Evolutionary conservation across 2,113 vertebrate genomes (phyloP).

Genomic region (Chelonoidis abingdonii): DNA sequence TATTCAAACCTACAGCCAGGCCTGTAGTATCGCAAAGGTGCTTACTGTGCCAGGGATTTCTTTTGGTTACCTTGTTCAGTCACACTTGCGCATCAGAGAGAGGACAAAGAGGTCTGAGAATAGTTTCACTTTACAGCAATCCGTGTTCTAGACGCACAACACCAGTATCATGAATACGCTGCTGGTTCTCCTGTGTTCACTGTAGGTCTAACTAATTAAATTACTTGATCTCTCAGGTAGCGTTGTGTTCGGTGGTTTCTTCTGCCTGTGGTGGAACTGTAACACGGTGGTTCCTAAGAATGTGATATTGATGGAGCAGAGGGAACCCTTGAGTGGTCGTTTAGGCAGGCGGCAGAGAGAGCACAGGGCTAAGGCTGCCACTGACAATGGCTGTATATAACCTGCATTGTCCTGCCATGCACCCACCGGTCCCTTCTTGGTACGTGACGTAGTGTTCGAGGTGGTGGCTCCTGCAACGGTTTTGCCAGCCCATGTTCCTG

Average conservation of each 20-base stretch:
- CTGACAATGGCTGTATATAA: neutral
- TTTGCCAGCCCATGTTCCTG: neutral
- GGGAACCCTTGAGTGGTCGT: neutral
- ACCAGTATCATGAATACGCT: fast-evolving
- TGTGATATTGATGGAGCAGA: neutral
- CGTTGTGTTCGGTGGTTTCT: neutral
- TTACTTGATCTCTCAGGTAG: fast-evolving
- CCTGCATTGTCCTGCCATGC: neutral
- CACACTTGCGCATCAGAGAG: neutral
- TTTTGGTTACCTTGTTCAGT: neutral
- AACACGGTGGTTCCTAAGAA: no score
- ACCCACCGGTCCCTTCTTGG: neutral
- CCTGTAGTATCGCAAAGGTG: neutral
- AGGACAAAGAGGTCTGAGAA: fast-evolving
- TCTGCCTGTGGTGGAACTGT: neutral
- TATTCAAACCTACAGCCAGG: neutral
- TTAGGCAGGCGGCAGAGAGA: neutral
- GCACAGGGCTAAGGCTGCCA: neutral
- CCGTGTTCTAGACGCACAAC: fast-evolving
- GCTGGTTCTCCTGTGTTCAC: neutral
- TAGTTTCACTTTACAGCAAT: neutral
- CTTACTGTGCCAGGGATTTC: neutral
- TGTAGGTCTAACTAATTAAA: neutral
- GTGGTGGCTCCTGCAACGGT: neutral
- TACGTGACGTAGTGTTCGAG: neutral